phyloP scores from a whole-genome alignment of 2,113 vertebrate genomes.

The Daubentonia madagascariensis region DNA sequence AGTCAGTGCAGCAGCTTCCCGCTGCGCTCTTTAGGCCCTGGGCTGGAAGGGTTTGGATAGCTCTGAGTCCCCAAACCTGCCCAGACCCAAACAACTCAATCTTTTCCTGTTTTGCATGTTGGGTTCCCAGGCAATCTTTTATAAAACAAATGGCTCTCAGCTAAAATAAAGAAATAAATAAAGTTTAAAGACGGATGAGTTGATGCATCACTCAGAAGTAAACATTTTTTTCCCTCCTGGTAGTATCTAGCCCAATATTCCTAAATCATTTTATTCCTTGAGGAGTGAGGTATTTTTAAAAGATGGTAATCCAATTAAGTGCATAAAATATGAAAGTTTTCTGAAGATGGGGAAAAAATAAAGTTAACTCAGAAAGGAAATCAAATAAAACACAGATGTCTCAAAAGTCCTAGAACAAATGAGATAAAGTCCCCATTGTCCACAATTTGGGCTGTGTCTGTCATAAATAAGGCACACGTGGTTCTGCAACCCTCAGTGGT shows the following conservation, averaged over 20 bases:
- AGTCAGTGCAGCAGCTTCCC: not conserved
- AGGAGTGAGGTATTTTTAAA: not conserved
- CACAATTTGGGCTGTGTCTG: fast-evolving
- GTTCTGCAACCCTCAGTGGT: not conserved
- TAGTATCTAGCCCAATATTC: not conserved
- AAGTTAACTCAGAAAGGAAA: not conserved
- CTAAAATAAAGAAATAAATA: not conserved
- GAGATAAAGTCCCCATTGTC: too few species aligned
- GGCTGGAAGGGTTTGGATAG: too few species aligned
- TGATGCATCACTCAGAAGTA: not conserved
- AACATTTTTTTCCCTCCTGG: not conserved
- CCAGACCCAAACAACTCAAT: not conserved
- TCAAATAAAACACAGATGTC: not conserved
- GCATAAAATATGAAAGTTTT: not conserved
- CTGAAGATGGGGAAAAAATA: not conserved
- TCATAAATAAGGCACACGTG: not conserved
- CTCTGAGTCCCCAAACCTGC: not conserved
- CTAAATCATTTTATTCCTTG: not conserved
- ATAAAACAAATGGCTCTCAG: not conserved
- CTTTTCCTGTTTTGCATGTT: not conserved
- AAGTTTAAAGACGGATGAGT: not conserved
- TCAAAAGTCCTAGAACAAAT: not conserved
- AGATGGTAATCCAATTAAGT: not conserved
- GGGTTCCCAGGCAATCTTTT: not conserved
- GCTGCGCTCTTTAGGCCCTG: not conserved